Base-by-base conservation (phyloP, 2,113 vertebrate genomes). In the Fregata magnificens region DNA sequence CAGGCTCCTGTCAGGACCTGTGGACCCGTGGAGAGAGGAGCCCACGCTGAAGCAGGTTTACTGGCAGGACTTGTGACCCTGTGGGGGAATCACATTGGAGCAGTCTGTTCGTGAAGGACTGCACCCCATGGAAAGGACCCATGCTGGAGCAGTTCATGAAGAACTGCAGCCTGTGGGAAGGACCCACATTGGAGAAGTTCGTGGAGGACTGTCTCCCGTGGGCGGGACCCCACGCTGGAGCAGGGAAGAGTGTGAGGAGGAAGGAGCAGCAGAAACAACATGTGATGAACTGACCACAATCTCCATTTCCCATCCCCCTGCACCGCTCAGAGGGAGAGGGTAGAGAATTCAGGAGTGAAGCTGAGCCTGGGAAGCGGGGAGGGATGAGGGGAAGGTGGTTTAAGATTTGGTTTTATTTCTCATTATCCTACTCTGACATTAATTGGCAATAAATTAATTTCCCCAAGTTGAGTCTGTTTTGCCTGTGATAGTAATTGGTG, bases 301-400 rank as follows among this genome's bases (percentile, higher is more conserved):
- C 55, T 32, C 32, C 32, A 58, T 34, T 58, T 12, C 55, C 8
- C 12, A 9, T 58, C 55, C 12, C 12, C 12, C 32, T 58, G 19
- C 5, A 5, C 19, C 6, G 3, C 11, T 8, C 2, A 0, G 55
- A 5, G 55, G 32, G 19, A 58, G 55, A 19, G 34, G 12, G 32
- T 58, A 58, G 55, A 58, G 19, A 58, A 34, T 34, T 58, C 19
- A 6, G 56, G 34, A n/a, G 34, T 59, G 34, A 59, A 59, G 34
- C 10, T 59, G 56, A n/a, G 34, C 34, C 34, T 7, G 1, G 56
- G 34, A 59, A 59, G 56, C n/a, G 24, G 13, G 34, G 31, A 56
- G 31, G 13, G 34, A 20, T 9, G 5, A 20, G 20, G 11, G 56
- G 21, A 56, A n/a, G 56, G 20, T 58, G 34, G n/a, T 58, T 34